phyloP scores from a whole-genome alignment of 1,140 invertebrate genomes.

The Eubasilissa regina region DNA sequence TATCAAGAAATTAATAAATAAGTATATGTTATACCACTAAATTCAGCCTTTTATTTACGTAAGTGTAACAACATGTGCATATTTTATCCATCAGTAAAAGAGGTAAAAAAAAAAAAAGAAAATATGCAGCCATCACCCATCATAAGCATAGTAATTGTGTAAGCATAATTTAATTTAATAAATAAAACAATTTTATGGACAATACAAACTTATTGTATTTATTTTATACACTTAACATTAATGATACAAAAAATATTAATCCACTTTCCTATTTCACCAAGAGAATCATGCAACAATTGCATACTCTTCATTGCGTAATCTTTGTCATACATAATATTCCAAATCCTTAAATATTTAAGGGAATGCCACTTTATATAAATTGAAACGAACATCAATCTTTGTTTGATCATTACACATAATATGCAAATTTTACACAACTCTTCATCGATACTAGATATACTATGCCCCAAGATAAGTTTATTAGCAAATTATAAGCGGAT shows the following conservation, averaged over 20 bases:
- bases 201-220: constrained; percentile 18
- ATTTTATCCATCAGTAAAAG: too few relatives aligned
- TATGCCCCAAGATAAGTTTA: constrained; percentile 2
- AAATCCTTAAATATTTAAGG: not conserved
- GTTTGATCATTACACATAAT: constrained; percentile 1
- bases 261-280: not conserved
- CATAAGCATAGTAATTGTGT: too few relatives aligned
- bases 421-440: constrained; percentile 1
- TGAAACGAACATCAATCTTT: not conserved
- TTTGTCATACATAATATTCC: not conserved
- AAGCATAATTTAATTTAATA: not conserved
- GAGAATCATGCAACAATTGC: not conserved
- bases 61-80: too few relatives aligned
- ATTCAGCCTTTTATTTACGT: too few relatives aligned
- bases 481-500: too few relatives aligned
- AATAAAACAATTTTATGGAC: constrained; percentile 1
- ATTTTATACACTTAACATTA: not conserved
- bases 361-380: constrained; percentile 1
- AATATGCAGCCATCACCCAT: too few relatives aligned
- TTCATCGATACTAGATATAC: not conserved
- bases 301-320: not conserved
- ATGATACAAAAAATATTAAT: constrained; percentile 19
- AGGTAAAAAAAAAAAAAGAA: too few relatives aligned
- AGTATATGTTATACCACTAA: too few relatives aligned
- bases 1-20: too few relatives aligned